Percentiles rank a stretch among this genome's conserved stretches.
phyloP scores from a whole-genome alignment of 1,140 invertebrate genomes.

The Harpegnathos saltator region DNA sequence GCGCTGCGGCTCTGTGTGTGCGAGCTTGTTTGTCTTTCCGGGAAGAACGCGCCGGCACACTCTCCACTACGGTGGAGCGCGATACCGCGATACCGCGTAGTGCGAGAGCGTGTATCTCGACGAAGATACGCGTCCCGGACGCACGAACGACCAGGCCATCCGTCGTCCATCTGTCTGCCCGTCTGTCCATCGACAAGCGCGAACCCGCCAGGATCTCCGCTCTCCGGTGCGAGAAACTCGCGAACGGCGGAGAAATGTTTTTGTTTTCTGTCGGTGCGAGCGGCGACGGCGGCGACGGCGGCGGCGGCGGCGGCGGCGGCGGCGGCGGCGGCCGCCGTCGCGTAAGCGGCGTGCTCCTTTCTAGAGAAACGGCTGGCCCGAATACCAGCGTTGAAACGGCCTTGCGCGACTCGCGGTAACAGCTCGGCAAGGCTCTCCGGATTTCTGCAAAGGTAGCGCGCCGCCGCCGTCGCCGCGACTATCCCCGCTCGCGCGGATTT shows the following conservation, averaged over 20 bases:
- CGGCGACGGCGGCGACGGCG: no score
- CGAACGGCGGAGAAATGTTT: slow-evolving; percentile 58
- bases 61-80: no score
- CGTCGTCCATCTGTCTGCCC: background rate
- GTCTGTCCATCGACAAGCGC: background rate
- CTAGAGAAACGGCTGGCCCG: slow-evolving; percentile 78
- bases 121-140: background rate
- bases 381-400: slow-evolving; percentile 76
- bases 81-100: no score
- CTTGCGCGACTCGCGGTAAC: slow-evolving; percentile 76
- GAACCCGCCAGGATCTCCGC: slow-evolving; percentile 15
- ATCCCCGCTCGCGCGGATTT: slow-evolving; percentile 24
- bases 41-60: background rate
- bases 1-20: background rate
- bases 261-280: slow-evolving; percentile 62
- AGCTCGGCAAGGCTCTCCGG: slow-evolving; percentile 67
- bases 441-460: slow-evolving; percentile 69
- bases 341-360: slow-evolving; percentile 75
- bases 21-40: slow-evolving; percentile 3
- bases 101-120: no score
- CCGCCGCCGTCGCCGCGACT: slow-evolving; percentile 27
- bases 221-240: slow-evolving; percentile 56
- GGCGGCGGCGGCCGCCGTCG: no score
- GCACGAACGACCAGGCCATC: background rate
- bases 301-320: no score